phyloP scores from a whole-genome alignment of 2,888 invertebrate species.

The Drosophila anomelani region DNA sequence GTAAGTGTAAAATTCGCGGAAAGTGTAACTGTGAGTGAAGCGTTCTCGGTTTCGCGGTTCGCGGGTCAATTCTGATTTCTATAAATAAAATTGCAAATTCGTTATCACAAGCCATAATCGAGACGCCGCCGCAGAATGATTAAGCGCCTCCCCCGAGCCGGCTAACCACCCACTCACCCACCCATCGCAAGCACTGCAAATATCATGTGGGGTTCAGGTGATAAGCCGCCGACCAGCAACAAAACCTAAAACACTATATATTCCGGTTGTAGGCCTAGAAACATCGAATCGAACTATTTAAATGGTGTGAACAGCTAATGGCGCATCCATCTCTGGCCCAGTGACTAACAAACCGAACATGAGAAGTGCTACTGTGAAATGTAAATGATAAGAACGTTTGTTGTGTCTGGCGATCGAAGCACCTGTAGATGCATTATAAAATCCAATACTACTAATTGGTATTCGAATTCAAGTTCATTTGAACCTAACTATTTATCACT shows the following conservation, averaged over 20 bases:
- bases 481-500: no score
- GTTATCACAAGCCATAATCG: conserved; percentile 66
- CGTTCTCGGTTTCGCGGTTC: conserved; percentile 21
- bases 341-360: conserved; percentile 39
- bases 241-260: conserved; percentile 2
- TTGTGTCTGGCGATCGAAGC: conserved; percentile 7
- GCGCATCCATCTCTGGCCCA: conserved; percentile 42
- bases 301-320: conserved; percentile 36
- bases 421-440: not conserved
- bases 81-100: conserved; percentile 64
- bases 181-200: conserved; percentile 30
- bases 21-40: conserved; percentile 25
- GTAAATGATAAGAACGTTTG: conserved; percentile 18
- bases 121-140: conserved; percentile 66
- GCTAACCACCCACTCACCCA: conserved; percentile 13
- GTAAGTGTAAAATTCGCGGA: conserved; percentile 28
- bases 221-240: conserved; percentile 29
- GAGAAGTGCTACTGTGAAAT: conserved; percentile 33
- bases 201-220: conserved; percentile 48
- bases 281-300: conserved; percentile 27
- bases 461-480: not conserved
- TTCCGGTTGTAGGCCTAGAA: conserved; percentile 23
- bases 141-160: conserved; percentile 47
- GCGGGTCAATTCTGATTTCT: conserved; percentile 55
- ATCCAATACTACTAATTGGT: not conserved